Base-by-base conservation (phyloP, 2,888 invertebrate genomes). In the Mythimna ferrago region DNA sequence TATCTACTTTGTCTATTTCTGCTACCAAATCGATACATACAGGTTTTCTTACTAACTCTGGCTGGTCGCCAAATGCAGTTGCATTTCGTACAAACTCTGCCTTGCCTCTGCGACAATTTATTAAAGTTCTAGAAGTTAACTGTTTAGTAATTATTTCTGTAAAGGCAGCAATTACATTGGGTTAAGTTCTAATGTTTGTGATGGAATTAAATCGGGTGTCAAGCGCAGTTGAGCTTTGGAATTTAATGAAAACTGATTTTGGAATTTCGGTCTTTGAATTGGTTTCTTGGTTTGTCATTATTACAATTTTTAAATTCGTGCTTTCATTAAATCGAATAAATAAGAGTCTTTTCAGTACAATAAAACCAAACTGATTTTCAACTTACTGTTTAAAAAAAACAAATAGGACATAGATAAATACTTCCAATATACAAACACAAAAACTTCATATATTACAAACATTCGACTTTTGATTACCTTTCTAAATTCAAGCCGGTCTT, bases 21-120 rank as follows among this genome's bases (percentile, higher is more conserved):
- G 60, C 70, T 66, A 54, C 66, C 77, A 84, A 92, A 93, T 92
- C 92, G 91, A 93, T 92, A 91, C 87, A 80, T 75, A 78, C 89
- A 91, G 90, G 91, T 91, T 91, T 89, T 89, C 90, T 90, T 91
- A 83, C 85, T 74, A 78, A 72, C 73, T 58, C 83, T 92, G 93
- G 93, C 91, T 38, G 38, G 51, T 61, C 57, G 91, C 93, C 93
- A 93, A 91, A 86, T 89, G 89, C 89, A 91, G 85, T 87, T 84
- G 87, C 86, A 84, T 89, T 86, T 82, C 75, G 85, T 84, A 88
- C 82, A 71, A 80, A 81, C 76, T 77, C 67, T 57, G 67, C 66
- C 56, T 61, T 70, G 62, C 57, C 26, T 72, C 68, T 60, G 66
- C 53, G 73, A 80, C 72, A 73, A 83, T 85, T 79, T 85, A 77